Evolutionary conservation across 2,888 invertebrate species (phyloP).

Genomic region (Dioctria rufipes): DNA sequence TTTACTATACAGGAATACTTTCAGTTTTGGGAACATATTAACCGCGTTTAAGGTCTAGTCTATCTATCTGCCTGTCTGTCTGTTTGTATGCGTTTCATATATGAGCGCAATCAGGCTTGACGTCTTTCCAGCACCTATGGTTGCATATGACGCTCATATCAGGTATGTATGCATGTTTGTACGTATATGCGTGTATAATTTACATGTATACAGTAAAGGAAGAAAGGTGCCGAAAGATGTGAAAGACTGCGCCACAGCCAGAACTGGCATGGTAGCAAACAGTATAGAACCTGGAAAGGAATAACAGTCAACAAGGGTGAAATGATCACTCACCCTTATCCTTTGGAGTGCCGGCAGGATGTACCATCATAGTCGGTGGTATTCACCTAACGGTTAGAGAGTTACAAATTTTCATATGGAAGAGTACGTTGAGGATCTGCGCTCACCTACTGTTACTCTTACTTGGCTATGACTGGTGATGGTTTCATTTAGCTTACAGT

Average conservation of each 20-base stretch:
- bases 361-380: not conserved
- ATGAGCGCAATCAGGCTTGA: too few relatives aligned
- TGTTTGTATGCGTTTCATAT: too few relatives aligned
- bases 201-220: too few relatives aligned
- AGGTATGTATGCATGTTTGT: too few relatives aligned
- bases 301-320: conserved; percentile 24
- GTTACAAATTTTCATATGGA: conserved; percentile 44
- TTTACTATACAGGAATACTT: conserved; percentile 39
- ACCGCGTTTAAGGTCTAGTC: too few relatives aligned
- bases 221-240: not conserved
- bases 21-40: conserved; percentile 31
- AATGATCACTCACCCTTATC: conserved; percentile 23
- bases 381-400: not conserved
- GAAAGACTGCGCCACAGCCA: not conserved
- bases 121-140: too few relatives aligned
- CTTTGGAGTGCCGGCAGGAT: not conserved
- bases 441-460: conserved; percentile 32
- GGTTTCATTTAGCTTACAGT: conserved; percentile 39
- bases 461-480: conserved; percentile 47
- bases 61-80: too few relatives aligned
- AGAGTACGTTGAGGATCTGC: conserved; percentile 31
- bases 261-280: not conserved
- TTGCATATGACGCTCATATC: too few relatives aligned
- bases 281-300: conserved; percentile 20
- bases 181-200: too few relatives aligned